Evolutionary conservation across 1,140 invertebrate species (phyloP).

Genomic region (Papilio polyxenes): DNA sequence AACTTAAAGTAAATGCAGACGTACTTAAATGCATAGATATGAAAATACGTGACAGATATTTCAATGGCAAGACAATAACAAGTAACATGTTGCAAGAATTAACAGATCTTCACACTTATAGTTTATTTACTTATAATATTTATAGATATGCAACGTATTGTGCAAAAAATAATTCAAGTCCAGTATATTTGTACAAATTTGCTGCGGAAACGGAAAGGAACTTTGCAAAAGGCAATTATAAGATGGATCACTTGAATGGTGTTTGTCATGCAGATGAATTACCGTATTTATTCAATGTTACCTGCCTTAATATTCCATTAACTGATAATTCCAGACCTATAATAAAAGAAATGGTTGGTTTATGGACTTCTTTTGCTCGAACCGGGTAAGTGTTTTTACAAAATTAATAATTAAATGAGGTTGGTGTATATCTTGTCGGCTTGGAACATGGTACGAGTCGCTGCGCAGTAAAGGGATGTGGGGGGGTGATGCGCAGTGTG

Average conservation of each 20-base stretch:
- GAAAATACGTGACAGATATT: constrained; percentile 65
- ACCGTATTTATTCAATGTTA: constrained; percentile 68
- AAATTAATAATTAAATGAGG: not conserved
- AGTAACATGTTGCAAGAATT: constrained; percentile 54
- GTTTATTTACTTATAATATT: constrained; percentile 66
- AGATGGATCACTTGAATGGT: constrained; percentile 63
- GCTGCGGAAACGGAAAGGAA: constrained; percentile 68
- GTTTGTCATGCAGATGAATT: constrained; percentile 75
- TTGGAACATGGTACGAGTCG: too few relatives aligned
- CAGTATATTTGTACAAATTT: constrained; percentile 72
- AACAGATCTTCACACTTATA: constrained; percentile 61
- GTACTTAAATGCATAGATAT: constrained; percentile 50
- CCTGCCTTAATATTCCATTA: constrained; percentile 59
- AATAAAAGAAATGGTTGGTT: constrained; percentile 56
- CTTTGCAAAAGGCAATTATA: constrained; percentile 63
- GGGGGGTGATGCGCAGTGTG: too few relatives aligned
- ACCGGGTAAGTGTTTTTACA: constrained; percentile 58
- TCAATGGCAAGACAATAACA: constrained; percentile 53
- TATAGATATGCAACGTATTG: constrained; percentile 64
- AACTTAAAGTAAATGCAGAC: constrained; percentile 54
- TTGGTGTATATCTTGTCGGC: too few relatives aligned
- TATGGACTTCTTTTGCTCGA: constrained; percentile 69
- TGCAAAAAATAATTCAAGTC: constrained; percentile 45
- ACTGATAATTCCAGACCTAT: constrained; percentile 58
- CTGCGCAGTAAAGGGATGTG: too few relatives aligned